Percentiles rank a stretch among this genome's conserved stretches.
phyloP scores from a whole-genome alignment of 2,888 invertebrate species.

The Lycaena phlaeas region DNA sequence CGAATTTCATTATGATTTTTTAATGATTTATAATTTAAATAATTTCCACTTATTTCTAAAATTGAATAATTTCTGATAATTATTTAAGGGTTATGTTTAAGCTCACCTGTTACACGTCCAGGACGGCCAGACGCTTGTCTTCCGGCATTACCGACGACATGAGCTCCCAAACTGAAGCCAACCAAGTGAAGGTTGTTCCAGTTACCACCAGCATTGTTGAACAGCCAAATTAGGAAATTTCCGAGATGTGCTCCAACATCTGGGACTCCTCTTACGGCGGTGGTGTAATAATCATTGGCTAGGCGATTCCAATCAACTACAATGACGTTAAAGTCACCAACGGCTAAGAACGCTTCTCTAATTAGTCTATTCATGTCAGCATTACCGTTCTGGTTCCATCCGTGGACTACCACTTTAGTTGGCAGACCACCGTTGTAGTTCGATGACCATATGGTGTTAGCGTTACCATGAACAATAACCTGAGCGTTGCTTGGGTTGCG shows the following conservation, averaged over 20 bases:
- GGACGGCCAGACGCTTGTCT: conserved; percentile 28
- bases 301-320: conserved; percentile 49
- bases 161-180: conserved; percentile 63
- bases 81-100: too few relatives aligned
- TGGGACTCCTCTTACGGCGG: conserved; percentile 39
- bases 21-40: too few relatives aligned
- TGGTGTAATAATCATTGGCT: conserved; percentile 31
- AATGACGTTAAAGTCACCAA: conserved; percentile 46
- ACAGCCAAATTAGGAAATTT: conserved; percentile 48
- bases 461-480: conserved; percentile 26
- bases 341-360: conserved; percentile 34
- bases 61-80: too few relatives aligned
- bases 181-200: conserved; percentile 52
- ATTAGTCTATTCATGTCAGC: conserved; percentile 25
- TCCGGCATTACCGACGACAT: conserved; percentile 50
- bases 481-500: conserved; percentile 26
- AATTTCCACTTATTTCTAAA: too few relatives aligned
- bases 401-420: conserved; percentile 31
- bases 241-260: conserved; percentile 44
- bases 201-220: conserved; percentile 41
- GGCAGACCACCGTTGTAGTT: conserved; percentile 27
- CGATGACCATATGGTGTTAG: conserved; percentile 27
- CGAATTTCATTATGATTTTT: too few relatives aligned
- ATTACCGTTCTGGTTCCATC: conserved; percentile 30
- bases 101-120: conserved; percentile 39